Base-by-base conservation (phyloP, 2,797 vertebrate genomes). In the Agapornis canus region DNA sequence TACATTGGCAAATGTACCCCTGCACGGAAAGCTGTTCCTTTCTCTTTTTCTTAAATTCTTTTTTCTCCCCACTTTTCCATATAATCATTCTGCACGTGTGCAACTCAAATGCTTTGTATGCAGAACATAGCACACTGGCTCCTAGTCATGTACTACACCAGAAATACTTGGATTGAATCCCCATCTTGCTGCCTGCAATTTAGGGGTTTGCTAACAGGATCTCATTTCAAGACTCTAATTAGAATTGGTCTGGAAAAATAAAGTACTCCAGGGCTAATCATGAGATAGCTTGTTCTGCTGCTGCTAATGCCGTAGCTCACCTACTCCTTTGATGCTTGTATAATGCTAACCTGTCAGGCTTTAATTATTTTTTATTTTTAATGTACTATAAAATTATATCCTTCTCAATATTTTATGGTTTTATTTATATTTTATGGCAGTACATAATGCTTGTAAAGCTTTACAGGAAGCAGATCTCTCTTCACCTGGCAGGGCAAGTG, bases 281-380 rank as follows among this genome's bases (percentile, higher is more conserved):
- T 2, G 11, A 80, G 83, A 68, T 20, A 85, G 43, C 40, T 91
- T 80, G 68, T 85, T 89, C 60, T 87, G 64, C 56, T 77, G 64
- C 57, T 5, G 2, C 32, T 75, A 80, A 77, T 57, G 45, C 35
- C 52, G 13, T 92, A 89, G 89, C 90, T 96, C 84, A 95, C 78
- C 48, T 68, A 31, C 78, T 93, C 52, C 68, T 93, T 66, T 81
- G 89, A 82, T 85, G 81, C 57, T 71, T 91, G 88, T 70, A 89
- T 82, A 97, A 95, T 85, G 83, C 91, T 95, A 95, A 95, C 92
- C 79, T 91, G 78, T 78, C 56, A 90, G 6, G 64, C 82, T 89
- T 87, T 96, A 95, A 61, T 82, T 94, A 89, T 95, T 85, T 65
- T 72, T 95, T 91, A 72, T 72, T 96, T 94, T 96, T 92, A 96